These are phyloP conservation scores for Cyprinodon brontotheroides DNA, from an alignment of 2,113 vertebrate genomes.

Conservation along the genomic window DNA sequence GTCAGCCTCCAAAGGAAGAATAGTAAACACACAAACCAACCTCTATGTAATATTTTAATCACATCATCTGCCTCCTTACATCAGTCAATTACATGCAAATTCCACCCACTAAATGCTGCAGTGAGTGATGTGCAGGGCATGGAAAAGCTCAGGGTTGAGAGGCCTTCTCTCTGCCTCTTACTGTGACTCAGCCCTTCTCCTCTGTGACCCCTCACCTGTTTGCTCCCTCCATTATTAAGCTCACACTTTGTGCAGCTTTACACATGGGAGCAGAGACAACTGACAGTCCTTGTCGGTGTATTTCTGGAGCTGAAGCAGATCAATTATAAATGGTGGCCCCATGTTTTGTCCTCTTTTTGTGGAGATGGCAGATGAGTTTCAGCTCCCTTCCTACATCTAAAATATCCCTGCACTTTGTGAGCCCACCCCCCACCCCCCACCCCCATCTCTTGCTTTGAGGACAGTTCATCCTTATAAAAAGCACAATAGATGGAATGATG, in stretches of 20 bases:
- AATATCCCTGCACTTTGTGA: constrained; percentile 19
- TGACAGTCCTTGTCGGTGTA: constrained; percentile 42
- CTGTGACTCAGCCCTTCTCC: constrained; percentile 40
- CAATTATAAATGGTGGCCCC: constrained; percentile 68
- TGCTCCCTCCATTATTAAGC: constrained; percentile 50
- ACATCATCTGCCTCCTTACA: constrained; percentile 33
- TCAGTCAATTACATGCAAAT: constrained; percentile 47
- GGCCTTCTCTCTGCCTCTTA: constrained; percentile 6
- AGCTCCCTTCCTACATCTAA: constrained; percentile 14
- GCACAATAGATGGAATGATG: constrained; percentile 12
- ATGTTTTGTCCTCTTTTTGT: constrained; percentile 46
- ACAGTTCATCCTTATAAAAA: constrained; percentile 16
- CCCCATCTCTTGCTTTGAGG: constrained; percentile 1
- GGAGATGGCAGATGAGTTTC: constrained; percentile 24
- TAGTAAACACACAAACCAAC: constrained; percentile 27
- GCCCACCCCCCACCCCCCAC: constrained; percentile 1
- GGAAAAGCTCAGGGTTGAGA: constrained; percentile 21
- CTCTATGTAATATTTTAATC: constrained; percentile 48
- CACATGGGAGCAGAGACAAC: constrained; percentile 20
- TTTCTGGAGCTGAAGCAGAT: constrained; percentile 64
- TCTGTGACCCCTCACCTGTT: constrained; percentile 55
- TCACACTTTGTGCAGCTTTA: constrained; percentile 23
- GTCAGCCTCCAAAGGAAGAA: constrained; percentile 5
- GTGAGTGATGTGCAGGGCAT: constrained; percentile 24
- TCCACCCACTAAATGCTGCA: constrained; percentile 18